Evolutionary conservation across 2,113 vertebrate genomes (phyloP), one percentile per base, ranked within the genome.

Genomic region (Perca flavescens): DNA sequence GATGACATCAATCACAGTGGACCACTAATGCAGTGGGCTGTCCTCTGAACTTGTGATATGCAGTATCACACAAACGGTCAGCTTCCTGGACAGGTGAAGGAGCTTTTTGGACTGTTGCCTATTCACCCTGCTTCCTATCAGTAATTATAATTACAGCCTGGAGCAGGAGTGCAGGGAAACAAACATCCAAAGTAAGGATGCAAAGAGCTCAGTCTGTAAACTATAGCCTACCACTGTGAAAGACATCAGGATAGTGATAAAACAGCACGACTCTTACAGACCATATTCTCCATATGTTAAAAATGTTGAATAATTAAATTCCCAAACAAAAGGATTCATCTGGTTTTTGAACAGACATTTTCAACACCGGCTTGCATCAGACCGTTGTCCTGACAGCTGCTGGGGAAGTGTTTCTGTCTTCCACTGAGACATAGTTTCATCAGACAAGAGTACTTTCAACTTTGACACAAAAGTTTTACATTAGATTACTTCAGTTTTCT

Each of bases 1-100:
- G 88, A 68, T 43, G 52, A 60, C 81, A 92, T 94, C 92, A 89
- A 89, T 95, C 89, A 87, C 74, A 70, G 90, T 34, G 58, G 52
- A 81, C 69, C 81, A 60, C 84, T 56, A 79, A 86, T 79, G 61
- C 77, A 70, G 74, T 60, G 67, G 62, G 61, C 88, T 76, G 62
- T 91, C 86, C 82, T 92, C 88, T 87, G 72, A 70, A 77, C 77
- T 83, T 77, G 74, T 78, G 82, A 86, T 86, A 61, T 43, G 21
- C 73, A 58, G 78, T 69, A 87, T 88, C 87, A 84, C 76, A 77
- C 71, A 65, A 85, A 90, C 89, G 89, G 90, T 91, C 81, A 86
- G 67, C 74, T 58, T 78, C 62, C 34, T 56, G 70, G 46, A 67
- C 84, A 81, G 80, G 74, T 80, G 73, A 66, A 68, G 73, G 61